phyloP scores from a whole-genome alignment of 2,888 invertebrate species.

The Volucella inanis region DNA sequence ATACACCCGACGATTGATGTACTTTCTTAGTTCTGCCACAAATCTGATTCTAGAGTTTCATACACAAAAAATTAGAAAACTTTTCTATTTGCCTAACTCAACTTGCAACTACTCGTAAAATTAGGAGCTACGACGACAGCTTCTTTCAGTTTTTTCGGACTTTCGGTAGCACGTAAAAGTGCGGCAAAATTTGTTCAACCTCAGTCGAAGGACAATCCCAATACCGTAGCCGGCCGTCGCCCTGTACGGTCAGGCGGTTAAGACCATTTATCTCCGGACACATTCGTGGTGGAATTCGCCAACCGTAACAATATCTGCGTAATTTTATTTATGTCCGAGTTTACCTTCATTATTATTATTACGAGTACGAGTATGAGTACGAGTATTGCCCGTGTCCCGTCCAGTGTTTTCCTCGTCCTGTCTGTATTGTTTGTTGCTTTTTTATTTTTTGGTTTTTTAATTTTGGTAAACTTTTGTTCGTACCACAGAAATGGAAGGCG shows the following conservation, averaged over 20 bases:
- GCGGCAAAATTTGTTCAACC: conserved; percentile 72
- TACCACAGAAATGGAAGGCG: conserved; percentile 76
- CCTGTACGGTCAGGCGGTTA: conserved; percentile 30
- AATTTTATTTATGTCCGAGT: conserved; percentile 83
- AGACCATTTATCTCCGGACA: conserved; percentile 56
- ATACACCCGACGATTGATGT: no score
- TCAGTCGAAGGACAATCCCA: conserved; percentile 41
- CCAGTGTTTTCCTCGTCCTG: conserved; percentile 38
- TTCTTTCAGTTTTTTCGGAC: conserved; percentile 2
- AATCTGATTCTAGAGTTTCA: no score
- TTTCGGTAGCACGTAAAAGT: conserved; percentile 40
- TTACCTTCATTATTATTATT: conserved; percentile 77
- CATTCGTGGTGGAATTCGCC: conserved; percentile 53
- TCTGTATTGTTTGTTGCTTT: not conserved
- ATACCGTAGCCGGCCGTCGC: not conserved
- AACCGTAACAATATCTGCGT: conserved; percentile 78
- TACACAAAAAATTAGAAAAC: not conserved
- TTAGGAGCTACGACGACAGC: conserved; percentile 33
- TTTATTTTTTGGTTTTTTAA: conserved; percentile 47
- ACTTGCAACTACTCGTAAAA: conserved; percentile 30
- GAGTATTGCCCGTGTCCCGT: conserved; percentile 61
- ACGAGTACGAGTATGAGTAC: no score
- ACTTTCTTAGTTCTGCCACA: no score
- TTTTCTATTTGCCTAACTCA: not conserved
- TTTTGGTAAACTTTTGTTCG: conserved; percentile 68